A percentile compares a stretch with the other conserved stretches of the same genome.
Conservation (phyloP, 2,113 vertebrate genomes). For the Dasyprocta punctata region DNA sequence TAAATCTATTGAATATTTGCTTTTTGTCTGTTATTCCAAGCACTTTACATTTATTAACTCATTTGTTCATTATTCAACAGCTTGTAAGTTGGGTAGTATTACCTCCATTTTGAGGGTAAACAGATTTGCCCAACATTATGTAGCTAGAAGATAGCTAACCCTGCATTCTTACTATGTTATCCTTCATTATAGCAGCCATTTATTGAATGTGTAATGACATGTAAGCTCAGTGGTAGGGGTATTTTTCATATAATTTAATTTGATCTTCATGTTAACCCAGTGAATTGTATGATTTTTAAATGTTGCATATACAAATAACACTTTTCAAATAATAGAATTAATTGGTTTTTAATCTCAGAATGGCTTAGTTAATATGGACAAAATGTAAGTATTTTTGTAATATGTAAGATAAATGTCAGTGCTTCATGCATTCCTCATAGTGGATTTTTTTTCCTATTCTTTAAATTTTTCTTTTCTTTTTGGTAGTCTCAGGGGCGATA, state of each 20-base stretch:
- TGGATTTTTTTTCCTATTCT: background rate
- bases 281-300: constrained; percentile 11
- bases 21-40: background rate
- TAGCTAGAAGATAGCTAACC: background rate
- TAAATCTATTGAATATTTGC: background rate
- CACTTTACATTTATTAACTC: background rate
- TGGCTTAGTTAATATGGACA: background rate
- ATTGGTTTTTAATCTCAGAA: constrained; percentile 42
- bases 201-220: constrained; percentile 14
- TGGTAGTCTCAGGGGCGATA: constrained; percentile 96
- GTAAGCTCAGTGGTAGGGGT: background rate
- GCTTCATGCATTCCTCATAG: background rate
- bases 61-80: background rate
- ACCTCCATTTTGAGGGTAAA: constrained; percentile 9
- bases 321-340: background rate
- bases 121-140: background rate
- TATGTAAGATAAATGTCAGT: background rate
- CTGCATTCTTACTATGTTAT: background rate
- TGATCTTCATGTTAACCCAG: background rate
- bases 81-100: background rate
- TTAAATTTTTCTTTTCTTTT: constrained; percentile 65
- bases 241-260: constrained; percentile 26
- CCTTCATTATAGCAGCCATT: background rate
- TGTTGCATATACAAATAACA: background rate
- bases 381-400: constrained; percentile 35